These are phyloP conservation scores for Sapayoa aenigma DNA, from an alignment of 2,113 vertebrate species.

Conservation along the genomic window DNA sequence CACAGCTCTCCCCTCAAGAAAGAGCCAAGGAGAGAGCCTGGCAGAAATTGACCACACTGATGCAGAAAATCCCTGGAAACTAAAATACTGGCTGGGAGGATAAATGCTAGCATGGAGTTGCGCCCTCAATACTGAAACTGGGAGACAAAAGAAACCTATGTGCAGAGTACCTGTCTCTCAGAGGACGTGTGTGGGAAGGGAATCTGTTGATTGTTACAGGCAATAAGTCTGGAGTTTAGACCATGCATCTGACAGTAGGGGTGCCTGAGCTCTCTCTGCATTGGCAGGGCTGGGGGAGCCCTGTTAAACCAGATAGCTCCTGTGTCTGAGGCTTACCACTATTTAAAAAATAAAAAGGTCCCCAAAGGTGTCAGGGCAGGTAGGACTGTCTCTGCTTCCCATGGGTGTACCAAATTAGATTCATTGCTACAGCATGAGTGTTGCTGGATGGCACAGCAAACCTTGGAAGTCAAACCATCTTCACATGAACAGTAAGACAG, in stretches of 20 bases:
- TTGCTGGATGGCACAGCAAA: background rate
- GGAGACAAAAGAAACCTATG: background rate
- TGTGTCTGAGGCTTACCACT: background rate
- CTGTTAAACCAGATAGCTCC: background rate
- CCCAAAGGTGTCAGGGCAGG: background rate
- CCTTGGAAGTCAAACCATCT: background rate
- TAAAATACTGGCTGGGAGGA: background rate
- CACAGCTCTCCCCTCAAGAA: background rate
- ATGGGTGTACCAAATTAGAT: background rate
- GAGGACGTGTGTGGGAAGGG: background rate
- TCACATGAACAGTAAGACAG: background rate
- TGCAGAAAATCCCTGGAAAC: background rate
- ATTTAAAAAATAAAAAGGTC: background rate
- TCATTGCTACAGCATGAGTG: background rate
- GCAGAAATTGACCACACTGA: background rate
- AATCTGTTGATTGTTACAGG: background rate
- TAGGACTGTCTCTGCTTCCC: background rate
- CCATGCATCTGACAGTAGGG: accelerated
- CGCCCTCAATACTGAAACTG: background rate
- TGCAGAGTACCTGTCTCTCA: background rate
- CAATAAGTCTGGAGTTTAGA: background rate
- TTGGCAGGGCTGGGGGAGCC: background rate
- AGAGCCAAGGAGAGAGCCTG: background rate
- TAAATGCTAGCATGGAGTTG: background rate
- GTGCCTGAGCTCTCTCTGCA: background rate